Evolutionary conservation across 35 echinoderm and acorn worm genomes (phyloP).

Genomic region (Stichopus chloronotus): DNA sequence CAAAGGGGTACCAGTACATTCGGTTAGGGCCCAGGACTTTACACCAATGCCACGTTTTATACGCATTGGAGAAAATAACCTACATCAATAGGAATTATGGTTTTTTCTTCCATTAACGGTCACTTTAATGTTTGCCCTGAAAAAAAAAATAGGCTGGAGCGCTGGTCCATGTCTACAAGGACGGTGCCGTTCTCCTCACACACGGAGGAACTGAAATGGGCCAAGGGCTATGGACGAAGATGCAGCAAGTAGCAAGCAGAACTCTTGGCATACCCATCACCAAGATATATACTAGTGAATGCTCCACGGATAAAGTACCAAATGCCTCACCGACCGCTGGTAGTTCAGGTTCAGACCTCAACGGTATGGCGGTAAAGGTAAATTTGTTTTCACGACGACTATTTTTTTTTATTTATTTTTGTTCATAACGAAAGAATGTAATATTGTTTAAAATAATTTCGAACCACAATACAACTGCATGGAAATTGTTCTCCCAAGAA

Average conservation of each 20-base stretch:
- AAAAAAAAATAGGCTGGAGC: constrained; percentile 71
- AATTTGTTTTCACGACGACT: not conserved
- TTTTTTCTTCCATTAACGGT: too few species aligned
- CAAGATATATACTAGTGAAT: constrained; percentile 77
- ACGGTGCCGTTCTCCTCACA: constrained; percentile 74
- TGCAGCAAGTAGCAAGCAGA: constrained; percentile 83
- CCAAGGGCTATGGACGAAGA: constrained; percentile 90
- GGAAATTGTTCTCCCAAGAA: not conserved
- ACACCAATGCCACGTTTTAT: too few species aligned
- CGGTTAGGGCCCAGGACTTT: too few species aligned
- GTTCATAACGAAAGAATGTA: too few species aligned
- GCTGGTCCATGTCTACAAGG: constrained; percentile 80
- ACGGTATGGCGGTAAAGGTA: constrained; percentile 89
- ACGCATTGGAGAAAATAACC: too few species aligned
- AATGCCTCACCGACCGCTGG: constrained; percentile 87
- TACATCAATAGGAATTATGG: too few species aligned
- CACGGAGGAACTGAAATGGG: constrained; percentile 95
- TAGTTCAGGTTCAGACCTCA: constrained; percentile 78
- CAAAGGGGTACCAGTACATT: too few species aligned
- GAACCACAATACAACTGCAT: too few species aligned
- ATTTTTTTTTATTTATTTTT: too few species aligned
- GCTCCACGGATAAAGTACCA: constrained; percentile 69
- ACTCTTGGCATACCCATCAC: constrained; percentile 65
- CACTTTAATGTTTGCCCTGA: too few species aligned
- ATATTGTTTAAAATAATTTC: too few species aligned